Evolutionary conservation across 2,888 invertebrate genomes (phyloP).

Genomic region (Lepetodrilus schrolli): DNA sequence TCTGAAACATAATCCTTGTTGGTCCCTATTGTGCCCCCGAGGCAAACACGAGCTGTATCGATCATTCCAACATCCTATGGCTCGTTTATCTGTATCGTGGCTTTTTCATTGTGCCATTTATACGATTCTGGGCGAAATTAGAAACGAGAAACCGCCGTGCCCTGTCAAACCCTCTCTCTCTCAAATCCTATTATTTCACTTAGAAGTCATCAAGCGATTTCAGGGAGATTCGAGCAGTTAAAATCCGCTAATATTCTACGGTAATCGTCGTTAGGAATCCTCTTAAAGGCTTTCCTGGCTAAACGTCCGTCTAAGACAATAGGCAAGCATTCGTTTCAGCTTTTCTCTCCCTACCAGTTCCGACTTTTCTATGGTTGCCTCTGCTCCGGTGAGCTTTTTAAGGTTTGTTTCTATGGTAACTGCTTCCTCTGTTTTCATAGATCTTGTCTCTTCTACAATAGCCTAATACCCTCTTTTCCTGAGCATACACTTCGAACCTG

Average conservation of each 20-base stretch:
- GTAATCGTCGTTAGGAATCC: slow-evolving; percentile 9
- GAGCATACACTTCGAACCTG: not conserved
- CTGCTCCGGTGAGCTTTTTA: slow-evolving; percentile 7
- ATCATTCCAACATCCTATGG: not conserved
- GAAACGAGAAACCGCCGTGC: slow-evolving; percentile 13
- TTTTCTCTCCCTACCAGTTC: slow-evolving; percentile 15
- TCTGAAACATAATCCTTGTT: not conserved
- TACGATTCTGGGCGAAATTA: slow-evolving; percentile 28
- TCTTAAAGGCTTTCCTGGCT: not conserved
- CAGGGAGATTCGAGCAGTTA: slow-evolving; percentile 22
- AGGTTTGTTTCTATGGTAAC: slow-evolving; percentile 28
- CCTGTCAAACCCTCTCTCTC: slow-evolving; percentile 10
- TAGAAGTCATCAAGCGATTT: slow-evolving; percentile 27
- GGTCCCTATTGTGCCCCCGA: not conserved
- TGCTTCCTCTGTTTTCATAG: not conserved
- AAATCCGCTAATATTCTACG: slow-evolving; percentile 9
- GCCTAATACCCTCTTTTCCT: not conserved
- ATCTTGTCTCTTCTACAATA: slow-evolving; percentile 4
- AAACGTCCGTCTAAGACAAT: slow-evolving; percentile 26
- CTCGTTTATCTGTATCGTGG: slow-evolving; percentile 15
- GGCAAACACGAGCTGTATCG: not conserved
- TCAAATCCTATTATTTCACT: slow-evolving; percentile 31
- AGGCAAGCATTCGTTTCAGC: not conserved
- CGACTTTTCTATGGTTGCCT: slow-evolving; percentile 18
- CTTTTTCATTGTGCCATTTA: slow-evolving; percentile 1